These are phyloP conservation scores for Argentina silus DNA, from an alignment of 2,797 vertebrate genomes.

Conservation along the genomic window DNA sequence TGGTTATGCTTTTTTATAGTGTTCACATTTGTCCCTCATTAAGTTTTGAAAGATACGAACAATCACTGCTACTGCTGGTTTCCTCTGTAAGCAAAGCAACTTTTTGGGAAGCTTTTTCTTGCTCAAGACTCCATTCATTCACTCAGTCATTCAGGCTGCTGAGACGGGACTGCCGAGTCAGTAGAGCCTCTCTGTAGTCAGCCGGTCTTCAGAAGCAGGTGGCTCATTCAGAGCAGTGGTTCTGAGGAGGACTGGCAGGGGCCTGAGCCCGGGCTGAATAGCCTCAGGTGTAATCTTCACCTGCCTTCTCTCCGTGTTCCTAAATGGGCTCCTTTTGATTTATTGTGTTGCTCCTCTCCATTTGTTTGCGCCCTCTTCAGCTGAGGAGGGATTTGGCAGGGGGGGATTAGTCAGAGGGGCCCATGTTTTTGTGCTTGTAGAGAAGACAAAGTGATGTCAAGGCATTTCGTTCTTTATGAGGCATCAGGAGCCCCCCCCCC, in stretches of 20 bases:
- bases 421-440: constrained; percentile 46
- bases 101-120: no score
- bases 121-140: no score
- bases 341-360: constrained; percentile 47
- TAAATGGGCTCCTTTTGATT: constrained; percentile 50
- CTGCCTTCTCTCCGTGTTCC: constrained; percentile 31
- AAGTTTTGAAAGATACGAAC: no score
- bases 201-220: constrained; percentile 49
- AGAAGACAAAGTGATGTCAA: constrained; percentile 42
- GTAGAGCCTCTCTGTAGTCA: neutral
- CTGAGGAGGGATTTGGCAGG: constrained; percentile 49
- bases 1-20: no score
- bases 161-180: no score
- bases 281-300: constrained; percentile 64
- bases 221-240: constrained; percentile 50
- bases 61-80: no score
- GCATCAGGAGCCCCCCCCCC: constrained; percentile 10
- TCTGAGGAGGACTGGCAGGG: constrained; percentile 41
- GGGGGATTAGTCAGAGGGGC: constrained; percentile 54
- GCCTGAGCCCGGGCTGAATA: constrained; percentile 36
- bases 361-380: constrained; percentile 60
- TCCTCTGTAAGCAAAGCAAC: no score
- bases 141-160: no score
- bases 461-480: constrained; percentile 29
- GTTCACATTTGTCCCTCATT: no score